Evolutionary conservation across 2,113 vertebrate species (phyloP).

Genomic region (Procavia capensis): DNA sequence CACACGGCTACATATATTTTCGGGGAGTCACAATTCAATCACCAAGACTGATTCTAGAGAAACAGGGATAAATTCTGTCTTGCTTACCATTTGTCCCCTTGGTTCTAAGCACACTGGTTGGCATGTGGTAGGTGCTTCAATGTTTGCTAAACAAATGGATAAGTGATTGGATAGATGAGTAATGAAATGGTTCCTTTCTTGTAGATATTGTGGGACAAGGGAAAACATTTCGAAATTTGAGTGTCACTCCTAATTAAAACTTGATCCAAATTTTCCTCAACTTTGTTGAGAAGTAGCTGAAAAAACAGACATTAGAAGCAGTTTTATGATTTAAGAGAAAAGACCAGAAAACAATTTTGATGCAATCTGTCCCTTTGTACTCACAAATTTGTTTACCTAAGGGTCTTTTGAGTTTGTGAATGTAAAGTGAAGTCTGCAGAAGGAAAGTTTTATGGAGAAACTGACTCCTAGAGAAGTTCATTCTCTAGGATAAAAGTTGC

Average conservation of each 20-base stretch:
- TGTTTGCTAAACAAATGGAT: conserved; percentile 10
- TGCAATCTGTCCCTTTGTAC: background rate
- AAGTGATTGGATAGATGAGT: background rate
- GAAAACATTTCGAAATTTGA: background rate
- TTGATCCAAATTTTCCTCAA: background rate
- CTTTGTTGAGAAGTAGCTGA: background rate
- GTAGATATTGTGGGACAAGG: background rate
- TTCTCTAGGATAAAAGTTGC: background rate
- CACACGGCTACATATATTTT: too few species aligned
- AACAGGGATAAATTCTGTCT: background rate
- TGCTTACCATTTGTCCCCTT: background rate
- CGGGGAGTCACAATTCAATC: too few species aligned
- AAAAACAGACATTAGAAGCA: background rate
- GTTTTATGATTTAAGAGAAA: background rate
- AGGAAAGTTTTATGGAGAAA: background rate
- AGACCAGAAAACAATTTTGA: background rate
- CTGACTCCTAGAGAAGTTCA: background rate
- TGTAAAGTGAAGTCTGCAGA: background rate
- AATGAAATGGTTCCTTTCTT: background rate
- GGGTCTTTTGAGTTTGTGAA: background rate
- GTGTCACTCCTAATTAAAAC: background rate
- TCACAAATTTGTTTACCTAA: background rate
- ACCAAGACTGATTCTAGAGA: too few species aligned
- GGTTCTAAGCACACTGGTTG: background rate
- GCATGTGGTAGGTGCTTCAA: background rate